These are phyloP conservation scores for Elymnias hypermnestra DNA, from an alignment of 1,140 invertebrate species.

Conservation along the genomic window DNA sequence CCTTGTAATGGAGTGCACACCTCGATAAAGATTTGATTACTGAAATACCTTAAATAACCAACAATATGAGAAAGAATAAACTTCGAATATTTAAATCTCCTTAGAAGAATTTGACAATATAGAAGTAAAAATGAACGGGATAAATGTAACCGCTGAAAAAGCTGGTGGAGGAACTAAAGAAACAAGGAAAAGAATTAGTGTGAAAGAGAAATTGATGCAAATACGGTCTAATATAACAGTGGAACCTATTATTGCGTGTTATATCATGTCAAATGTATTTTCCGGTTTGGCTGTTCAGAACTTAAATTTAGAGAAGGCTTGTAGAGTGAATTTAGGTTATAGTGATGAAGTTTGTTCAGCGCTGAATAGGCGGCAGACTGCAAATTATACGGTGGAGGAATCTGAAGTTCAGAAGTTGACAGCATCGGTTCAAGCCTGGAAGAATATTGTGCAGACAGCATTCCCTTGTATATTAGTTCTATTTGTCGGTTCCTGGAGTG, in stretches of 20 bases:
- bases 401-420: slow-evolving; percentile 77
- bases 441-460: slow-evolving; percentile 75
- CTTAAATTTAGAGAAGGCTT: slow-evolving; percentile 79
- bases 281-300: slow-evolving; percentile 77
- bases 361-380: slow-evolving; percentile 69
- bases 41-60: slow-evolving; percentile 14
- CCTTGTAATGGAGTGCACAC: slow-evolving; percentile 2
- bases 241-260: slow-evolving; percentile 78
- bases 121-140: slow-evolving; percentile 55
- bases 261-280: slow-evolving; percentile 78
- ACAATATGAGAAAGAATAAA: slow-evolving; percentile 22
- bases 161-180: slow-evolving; percentile 40
- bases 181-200: slow-evolving; percentile 41
- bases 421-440: slow-evolving; percentile 77
- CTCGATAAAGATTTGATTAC: slow-evolving; percentile 11
- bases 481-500: slow-evolving; percentile 79
- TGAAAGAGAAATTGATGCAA: slow-evolving; percentile 54
- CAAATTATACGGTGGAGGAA: slow-evolving; percentile 69
- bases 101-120: background rate
- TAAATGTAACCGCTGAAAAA: slow-evolving; percentile 47
- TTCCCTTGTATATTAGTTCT: slow-evolving; percentile 76
- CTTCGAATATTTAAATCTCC: slow-evolving; percentile 5
- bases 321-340: slow-evolving; percentile 77
- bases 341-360: slow-evolving; percentile 76
- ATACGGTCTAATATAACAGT: slow-evolving; percentile 75